Evolutionary conservation across 2,797 vertebrate species (phyloP).

Genomic region (Podarcis siculus): DNA sequence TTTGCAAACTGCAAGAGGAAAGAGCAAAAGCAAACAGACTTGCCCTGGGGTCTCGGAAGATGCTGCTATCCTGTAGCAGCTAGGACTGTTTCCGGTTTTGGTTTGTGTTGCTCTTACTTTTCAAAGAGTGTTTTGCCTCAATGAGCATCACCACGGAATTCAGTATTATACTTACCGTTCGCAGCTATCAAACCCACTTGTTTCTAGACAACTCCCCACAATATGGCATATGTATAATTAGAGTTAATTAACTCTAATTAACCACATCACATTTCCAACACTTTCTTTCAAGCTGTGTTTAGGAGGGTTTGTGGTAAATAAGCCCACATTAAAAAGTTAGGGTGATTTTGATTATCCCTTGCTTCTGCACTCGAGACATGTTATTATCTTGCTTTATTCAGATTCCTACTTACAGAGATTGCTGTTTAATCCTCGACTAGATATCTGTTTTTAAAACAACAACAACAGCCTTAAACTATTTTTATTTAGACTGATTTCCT

Average conservation of each 20-base stretch:
- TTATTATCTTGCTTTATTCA: background rate
- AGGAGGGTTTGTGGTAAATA: constrained; percentile 54
- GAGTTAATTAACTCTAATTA: constrained; percentile 72
- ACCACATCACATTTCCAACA: constrained; percentile 61
- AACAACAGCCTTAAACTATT: background rate
- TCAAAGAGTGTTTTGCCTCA: constrained; percentile 25
- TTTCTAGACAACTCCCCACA: constrained; percentile 70
- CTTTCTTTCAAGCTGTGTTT: constrained; percentile 59
- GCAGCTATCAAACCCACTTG: constrained; percentile 66
- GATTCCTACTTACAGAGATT: background rate
- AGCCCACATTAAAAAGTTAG: constrained; percentile 38
- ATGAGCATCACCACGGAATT: constrained; percentile 32
- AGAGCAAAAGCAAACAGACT: background rate
- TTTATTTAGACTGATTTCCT: background rate
- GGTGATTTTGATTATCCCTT: constrained; percentile 19
- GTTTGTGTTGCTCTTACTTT: background rate
- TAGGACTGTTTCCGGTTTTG: background rate
- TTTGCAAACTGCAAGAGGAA: background rate
- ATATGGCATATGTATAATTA: constrained; percentile 72
- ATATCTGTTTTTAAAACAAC: background rate
- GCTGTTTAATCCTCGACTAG: background rate
- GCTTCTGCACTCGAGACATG: background rate
- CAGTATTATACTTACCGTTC: constrained; percentile 59
- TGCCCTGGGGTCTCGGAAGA: background rate
- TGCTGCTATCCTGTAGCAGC: background rate